These are phyloP conservation scores for Panthera tigris DNA, from an alignment of 2,113 vertebrate species.

Conservation along the genomic window DNA sequence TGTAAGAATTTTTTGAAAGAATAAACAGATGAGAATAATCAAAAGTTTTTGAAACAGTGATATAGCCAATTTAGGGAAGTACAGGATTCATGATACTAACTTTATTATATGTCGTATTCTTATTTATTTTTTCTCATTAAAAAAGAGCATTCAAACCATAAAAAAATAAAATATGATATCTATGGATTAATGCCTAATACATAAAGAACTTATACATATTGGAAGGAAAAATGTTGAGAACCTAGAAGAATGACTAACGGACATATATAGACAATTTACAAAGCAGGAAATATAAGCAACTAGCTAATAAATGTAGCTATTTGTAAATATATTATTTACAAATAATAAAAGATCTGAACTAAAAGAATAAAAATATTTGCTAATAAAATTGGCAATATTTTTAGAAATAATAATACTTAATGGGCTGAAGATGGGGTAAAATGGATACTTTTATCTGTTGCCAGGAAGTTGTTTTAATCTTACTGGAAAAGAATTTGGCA, in stretches of 20 bases:
- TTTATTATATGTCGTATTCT: not conserved
- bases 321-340: not conserved
- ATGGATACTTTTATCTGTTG: not conserved
- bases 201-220: not conserved
- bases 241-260: not conserved
- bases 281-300: not conserved
- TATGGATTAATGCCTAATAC: not conserved
- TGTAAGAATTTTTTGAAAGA: conserved; percentile 32
- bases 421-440: not conserved
- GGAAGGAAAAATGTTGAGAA: not conserved
- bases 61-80: not conserved
- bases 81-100: not conserved
- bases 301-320: not conserved
- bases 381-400: conserved; percentile 20
- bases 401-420: not conserved
- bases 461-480: not conserved
- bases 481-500: conserved; percentile 17
- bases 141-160: not conserved
- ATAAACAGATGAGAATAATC: not conserved
- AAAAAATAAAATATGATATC: not conserved
- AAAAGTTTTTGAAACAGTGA: not conserved
- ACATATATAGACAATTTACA: not conserved
- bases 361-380: not conserved
- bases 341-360: not conserved
- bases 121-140: not conserved